These are phyloP conservation scores for Phortica variegata DNA, from an alignment of 1,140 invertebrate genomes.

Conservation along the genomic window DNA sequence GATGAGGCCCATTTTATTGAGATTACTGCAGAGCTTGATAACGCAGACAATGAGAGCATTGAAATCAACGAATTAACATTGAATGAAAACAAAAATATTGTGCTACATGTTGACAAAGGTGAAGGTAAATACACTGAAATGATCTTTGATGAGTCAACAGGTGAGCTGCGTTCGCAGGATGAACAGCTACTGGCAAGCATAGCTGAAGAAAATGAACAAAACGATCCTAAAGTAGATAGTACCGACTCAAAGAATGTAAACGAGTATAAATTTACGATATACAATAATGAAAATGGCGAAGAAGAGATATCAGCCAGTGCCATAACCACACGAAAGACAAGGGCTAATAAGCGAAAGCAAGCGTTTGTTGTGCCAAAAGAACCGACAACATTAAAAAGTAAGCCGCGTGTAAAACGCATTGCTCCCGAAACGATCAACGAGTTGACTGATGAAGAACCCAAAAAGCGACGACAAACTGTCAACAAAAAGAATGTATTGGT, in stretches of 20 bases:
- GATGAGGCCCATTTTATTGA: conserved; percentile 32
- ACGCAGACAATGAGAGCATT: conserved; percentile 14
- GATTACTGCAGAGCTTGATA: conserved; percentile 16
- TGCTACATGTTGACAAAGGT: conserved; percentile 26
- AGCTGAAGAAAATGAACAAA: conserved; percentile 17
- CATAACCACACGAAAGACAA: conserved; percentile 25
- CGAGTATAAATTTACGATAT: conserved; percentile 29
- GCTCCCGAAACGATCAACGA: conserved; percentile 1
- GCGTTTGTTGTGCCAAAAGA: background rate
- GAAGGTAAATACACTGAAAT: conserved; percentile 26
- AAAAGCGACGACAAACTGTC: background rate
- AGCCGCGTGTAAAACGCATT: conserved; percentile 11
- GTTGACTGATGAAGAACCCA: background rate
- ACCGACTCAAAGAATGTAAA: conserved; percentile 9
- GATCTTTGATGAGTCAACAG: conserved; percentile 22
- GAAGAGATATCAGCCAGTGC: conserved; percentile 18
- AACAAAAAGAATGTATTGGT: background rate
- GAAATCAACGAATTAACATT: conserved; percentile 9
- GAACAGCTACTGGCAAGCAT: conserved; percentile 12
- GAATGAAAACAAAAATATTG: conserved; percentile 22
- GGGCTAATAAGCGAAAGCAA: conserved; percentile 11
- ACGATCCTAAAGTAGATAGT: background rate
- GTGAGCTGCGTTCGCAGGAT: conserved; percentile 6
- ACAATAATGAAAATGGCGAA: conserved; percentile 28
- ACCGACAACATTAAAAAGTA: conserved; percentile 11